Conservation (phyloP, 2,888 invertebrate species). For the Alloplasta piceator region DNA sequence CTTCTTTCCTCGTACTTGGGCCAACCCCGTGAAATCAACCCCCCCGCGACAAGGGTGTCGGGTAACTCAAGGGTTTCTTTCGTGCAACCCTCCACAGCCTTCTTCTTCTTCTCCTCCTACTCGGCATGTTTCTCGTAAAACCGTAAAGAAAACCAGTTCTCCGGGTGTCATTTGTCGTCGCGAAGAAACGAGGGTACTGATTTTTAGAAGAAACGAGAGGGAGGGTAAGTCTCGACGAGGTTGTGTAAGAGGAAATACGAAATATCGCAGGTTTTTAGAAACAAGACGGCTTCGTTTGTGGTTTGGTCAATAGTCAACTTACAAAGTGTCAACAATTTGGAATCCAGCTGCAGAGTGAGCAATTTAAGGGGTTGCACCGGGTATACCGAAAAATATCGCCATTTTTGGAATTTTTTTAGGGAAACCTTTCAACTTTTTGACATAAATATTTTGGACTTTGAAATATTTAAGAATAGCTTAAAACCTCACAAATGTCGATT, state of each 20-base stretch:
- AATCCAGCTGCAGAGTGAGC: no score
- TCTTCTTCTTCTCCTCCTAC: slow-evolving; percentile 16
- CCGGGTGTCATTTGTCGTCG: slow-evolving; percentile 42
- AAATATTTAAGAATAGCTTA: no score
- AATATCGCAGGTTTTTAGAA: slow-evolving; percentile 37
- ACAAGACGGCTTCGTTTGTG: slow-evolving; percentile 12
- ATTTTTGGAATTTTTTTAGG: no score
- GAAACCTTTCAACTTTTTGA: no score
- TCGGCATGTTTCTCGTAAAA: slow-evolving; percentile 34
- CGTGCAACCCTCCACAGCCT: slow-evolving; percentile 20
- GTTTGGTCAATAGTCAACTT: no score
- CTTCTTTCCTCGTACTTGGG: slow-evolving; percentile 37
- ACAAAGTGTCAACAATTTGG: no score
- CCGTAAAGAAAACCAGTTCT: slow-evolving; percentile 50
- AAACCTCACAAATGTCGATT: no score
- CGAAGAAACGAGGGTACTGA: slow-evolving; percentile 45
- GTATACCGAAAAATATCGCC: no score
- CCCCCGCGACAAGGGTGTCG: slow-evolving; percentile 75
- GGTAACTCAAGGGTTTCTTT: slow-evolving; percentile 76
- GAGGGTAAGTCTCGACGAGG: slow-evolving; percentile 8
- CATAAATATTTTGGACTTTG: no score
- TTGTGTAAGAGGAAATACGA: neutral
- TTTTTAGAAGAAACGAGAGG: slow-evolving; percentile 35
- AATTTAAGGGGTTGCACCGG: no score
- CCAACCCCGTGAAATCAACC: slow-evolving; percentile 69